Base-by-base conservation (phyloP, 2,888 invertebrate species). In the Ptychoptera albimana region DNA sequence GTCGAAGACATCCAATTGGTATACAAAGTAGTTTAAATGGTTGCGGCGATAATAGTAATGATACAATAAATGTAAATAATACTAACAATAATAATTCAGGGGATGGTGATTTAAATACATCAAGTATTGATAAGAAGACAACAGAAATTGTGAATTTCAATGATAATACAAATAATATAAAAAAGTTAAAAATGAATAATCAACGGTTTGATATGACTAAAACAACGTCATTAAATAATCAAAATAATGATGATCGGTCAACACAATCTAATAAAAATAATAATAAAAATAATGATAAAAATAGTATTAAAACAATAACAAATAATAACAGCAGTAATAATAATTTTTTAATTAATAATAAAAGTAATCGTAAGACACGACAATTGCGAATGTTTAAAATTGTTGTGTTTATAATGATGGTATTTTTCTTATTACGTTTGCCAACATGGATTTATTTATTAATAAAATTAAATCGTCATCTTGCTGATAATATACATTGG, bases 341-440 rank as follows among this genome's bases (percentile, higher is more conserved):
- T 44, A 12, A 50, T 49, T n/a, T 39, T 45, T 37, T 48, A 51
- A 11, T 35, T 15, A 46, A 39, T 45, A 39, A 36, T 38, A 50
- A 47, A 41, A 50, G 47, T 31, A 45, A 41, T 11, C 58, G 63
- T 32, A 59, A 62, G 45, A 56, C 60, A 30, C 60, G 71, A 4
- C 75, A 74, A 53, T 61, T 71, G 2, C 65, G 73, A 42, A 75
- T 74, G 46, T 72, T 75, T 45, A 68, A 66, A 48, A 64, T 75
- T 9, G 71, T 77, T 35, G 54, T 76, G 13, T 57, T 69, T 5
- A 56, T 75, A 46, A 74, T 75, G 59, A 51, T 68, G 0, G 62
- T 70, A 8, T 75, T 75, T 51, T 59, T 71, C 2, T 50, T 68
- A 2, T 70, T 73, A 47, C 66, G 75, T 8, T 51, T 71, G 42